phyloP scores from a whole-genome alignment of 1,140 invertebrate genomes.

The Ceratosolen solmsi region DNA sequence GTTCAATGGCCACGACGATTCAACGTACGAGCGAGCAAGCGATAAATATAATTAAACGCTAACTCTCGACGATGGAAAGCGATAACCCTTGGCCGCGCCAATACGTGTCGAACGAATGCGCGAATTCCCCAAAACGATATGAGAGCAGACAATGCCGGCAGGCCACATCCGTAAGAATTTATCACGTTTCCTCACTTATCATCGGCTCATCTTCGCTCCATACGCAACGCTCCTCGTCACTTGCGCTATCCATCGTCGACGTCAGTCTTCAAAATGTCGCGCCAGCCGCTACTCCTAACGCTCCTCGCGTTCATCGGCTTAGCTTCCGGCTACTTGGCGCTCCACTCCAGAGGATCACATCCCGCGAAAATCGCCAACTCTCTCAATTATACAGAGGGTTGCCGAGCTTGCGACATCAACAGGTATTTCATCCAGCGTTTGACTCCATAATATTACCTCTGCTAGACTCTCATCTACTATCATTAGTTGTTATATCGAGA shows the following conservation, averaged over 20 bases:
- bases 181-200: neutral
- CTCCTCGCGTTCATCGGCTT: conserved; percentile 50
- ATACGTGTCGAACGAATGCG: too few species aligned
- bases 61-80: too few species aligned
- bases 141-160: too few species aligned
- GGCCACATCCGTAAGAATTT: neutral
- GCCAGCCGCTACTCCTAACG: conserved; percentile 52
- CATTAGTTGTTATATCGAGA: too few species aligned
- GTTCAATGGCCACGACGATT: too few species aligned
- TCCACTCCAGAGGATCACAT: conserved; percentile 28
- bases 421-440: too few species aligned
- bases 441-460: too few species aligned
- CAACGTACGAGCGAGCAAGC: too few species aligned
- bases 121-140: too few species aligned
- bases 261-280: conserved; percentile 63
- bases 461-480: too few species aligned
- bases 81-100: too few species aligned
- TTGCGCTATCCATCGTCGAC: neutral
- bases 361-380: conserved; percentile 34
- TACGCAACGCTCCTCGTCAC: neutral
- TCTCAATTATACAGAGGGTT: conserved; percentile 52
- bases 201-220: neutral
- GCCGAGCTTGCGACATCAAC: conserved; percentile 60
- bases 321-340: conserved; percentile 42
- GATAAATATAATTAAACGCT: too few species aligned